Conservation (phyloP, 53 echinoderm and acorn worm genomes). For the Glandiceps talaboti region DNA sequence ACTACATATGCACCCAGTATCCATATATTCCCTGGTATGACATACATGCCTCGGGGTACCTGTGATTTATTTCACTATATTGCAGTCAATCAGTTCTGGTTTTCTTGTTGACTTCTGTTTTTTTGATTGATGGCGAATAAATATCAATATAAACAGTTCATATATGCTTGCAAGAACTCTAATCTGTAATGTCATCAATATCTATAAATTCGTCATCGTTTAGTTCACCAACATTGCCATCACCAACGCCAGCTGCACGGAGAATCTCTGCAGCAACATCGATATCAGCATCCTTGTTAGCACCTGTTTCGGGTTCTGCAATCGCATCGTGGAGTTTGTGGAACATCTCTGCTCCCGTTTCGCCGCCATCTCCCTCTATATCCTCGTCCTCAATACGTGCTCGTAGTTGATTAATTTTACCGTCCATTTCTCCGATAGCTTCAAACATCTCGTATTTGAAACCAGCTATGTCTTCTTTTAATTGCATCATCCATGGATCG, state of each 20-base stretch:
- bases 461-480: constrained; percentile 96
- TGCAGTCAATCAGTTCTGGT: too few species aligned
- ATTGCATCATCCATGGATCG: constrained; percentile 75
- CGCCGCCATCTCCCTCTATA: constrained; percentile 4
- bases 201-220: background rate
- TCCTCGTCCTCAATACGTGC: constrained; percentile 62
- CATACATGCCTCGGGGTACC: too few species aligned
- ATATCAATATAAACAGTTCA: too few species aligned
- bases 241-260: background rate
- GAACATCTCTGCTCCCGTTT: background rate
- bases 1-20: too few species aligned
- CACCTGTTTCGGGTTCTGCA: constrained; percentile 39
- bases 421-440: constrained; percentile 94
- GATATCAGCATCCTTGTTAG: background rate
- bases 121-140: too few species aligned
- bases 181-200: background rate
- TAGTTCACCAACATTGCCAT: background rate
- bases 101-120: too few species aligned
- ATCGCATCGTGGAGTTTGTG: constrained; percentile 69
- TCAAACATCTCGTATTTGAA: constrained; percentile 99
- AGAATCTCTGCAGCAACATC: background rate
- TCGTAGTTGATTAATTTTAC: constrained; percentile 93
- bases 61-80: too few species aligned
- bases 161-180: too few species aligned
- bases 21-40: too few species aligned